Evolutionary conservation across 2,113 vertebrate species (phyloP), one percentile per base, ranked within the genome.

Genomic region (Phylloscopus trochilus): DNA sequence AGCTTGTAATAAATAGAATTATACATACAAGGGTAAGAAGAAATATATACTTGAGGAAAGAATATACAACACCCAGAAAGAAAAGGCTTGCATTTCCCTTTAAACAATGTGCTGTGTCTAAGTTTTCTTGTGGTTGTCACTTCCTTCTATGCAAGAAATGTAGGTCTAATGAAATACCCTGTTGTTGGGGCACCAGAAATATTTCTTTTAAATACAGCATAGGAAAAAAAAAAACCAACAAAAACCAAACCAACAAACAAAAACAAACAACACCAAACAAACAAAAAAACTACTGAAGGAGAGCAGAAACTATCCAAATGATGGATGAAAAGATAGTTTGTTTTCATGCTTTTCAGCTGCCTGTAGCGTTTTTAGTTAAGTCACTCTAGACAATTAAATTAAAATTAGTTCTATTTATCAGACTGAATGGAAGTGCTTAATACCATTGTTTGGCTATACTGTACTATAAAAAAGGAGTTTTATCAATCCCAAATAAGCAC

Each of bases 391-490:
- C 69, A 83, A 87, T 92, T 92, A 82, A 90, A 85, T 18, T 75
- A 88, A 80, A 96, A 83, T 91, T 81, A 53, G 51, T 69, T 92
- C 60, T 91, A 74, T 69, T 95, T 51, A 83, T 92, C 80, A 90
- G 46, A 53, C 83, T 49, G 46, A 93, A 84, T 59, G 56, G 41
- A 92, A 75, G 19, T 37, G 39, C 37, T 91, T 77, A 86, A 66
- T 60, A 86, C 19, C 66, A 46, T 70, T 66, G 28, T 77, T 81
- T 91, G 37, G 55, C 64, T 60, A 86, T 7, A 68, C 5, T 74
- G 41, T 60, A 52, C 13, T 31, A 70, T 62, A 69, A 83, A 91
- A 78, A 92, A 28, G 3, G 20, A 78, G 31, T 73, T 89, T 62
- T 87, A 89, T 53, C 55, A 83, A 44, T 58, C 31, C 46, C 16